Conservation (phyloP, 2,888 invertebrate genomes). For the Plebejus melissa region DNA sequence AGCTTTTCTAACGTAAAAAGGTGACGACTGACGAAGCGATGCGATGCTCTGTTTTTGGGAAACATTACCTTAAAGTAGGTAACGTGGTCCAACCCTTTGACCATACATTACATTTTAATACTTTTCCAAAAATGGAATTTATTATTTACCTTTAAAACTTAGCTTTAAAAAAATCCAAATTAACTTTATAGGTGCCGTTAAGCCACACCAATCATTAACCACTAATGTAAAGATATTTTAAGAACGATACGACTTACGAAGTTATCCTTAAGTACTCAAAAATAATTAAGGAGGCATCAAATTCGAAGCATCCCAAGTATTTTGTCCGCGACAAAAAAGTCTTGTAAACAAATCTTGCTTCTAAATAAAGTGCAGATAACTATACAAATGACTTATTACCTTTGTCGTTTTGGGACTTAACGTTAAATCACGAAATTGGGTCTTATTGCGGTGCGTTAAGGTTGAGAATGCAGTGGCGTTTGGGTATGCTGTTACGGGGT, state of each 20-base stretch:
- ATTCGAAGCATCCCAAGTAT: constrained; percentile 38
- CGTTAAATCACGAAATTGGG: constrained; percentile 32
- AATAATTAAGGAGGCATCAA: constrained; percentile 19
- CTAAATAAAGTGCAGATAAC: constrained; percentile 78
- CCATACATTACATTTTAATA: too few relatives aligned
- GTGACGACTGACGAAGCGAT: too few relatives aligned
- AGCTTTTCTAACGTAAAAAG: too few relatives aligned
- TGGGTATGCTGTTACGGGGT: constrained; percentile 47
- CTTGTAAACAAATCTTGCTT: constrained; percentile 65
- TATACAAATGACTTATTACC: constrained; percentile 73
- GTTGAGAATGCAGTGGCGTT: constrained; percentile 41
- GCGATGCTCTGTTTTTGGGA: too few relatives aligned
- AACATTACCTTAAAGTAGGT: too few relatives aligned
- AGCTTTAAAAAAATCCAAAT: neutral
- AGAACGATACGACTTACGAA: neutral
- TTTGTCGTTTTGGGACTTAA: constrained; percentile 57
- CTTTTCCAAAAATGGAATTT: too few relatives aligned
- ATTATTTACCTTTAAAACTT: neutral
- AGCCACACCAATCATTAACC: neutral
- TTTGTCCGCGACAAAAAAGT: constrained; percentile 49
- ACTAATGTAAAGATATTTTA: constrained; percentile 15
- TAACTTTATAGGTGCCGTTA: neutral
- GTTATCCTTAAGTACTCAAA: constrained; percentile 3
- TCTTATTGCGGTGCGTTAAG: constrained; percentile 39
- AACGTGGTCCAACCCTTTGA: too few relatives aligned